phyloP scores from a whole-genome alignment of 64 coral and sea anemone species.

The Montipora foliosa region DNA sequence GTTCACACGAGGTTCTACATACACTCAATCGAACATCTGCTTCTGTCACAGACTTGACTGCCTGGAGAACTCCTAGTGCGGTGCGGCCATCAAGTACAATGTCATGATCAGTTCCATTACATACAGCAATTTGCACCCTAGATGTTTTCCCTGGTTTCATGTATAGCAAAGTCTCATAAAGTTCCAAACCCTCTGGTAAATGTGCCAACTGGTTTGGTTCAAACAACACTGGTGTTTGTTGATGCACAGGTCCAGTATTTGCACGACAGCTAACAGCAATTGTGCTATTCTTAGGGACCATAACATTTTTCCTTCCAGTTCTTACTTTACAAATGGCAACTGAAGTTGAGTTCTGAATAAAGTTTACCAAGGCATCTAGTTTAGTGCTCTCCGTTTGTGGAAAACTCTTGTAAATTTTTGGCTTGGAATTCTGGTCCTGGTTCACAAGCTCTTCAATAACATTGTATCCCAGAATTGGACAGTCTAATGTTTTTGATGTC shows the following conservation, averaged over 20 bases:
- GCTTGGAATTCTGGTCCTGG: neutral
- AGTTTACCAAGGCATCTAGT: constrained; percentile 28
- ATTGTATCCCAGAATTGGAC: constrained; percentile 58
- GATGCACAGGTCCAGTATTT: neutral
- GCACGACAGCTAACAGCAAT: no score
- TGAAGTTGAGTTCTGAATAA: neutral
- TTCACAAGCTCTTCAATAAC: constrained; percentile 58
- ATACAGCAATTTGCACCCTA: constrained; percentile 22
- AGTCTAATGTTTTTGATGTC: constrained; percentile 31
- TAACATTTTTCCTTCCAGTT: constrained; percentile 10
- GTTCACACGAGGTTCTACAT: neutral
- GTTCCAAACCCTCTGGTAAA: no score
- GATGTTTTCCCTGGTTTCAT: constrained; percentile 45
- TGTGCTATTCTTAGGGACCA: no score
- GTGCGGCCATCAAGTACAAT: neutral
- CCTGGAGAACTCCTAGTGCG: neutral
- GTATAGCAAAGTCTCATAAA: no score
- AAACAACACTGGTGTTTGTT: no score
- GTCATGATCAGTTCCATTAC: constrained; percentile 42
- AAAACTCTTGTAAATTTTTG: constrained; percentile 33
- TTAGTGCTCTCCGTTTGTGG: neutral
- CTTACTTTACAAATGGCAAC: constrained; percentile 12
- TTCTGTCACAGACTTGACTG: constrained; percentile 25
- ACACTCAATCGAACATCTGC: constrained; percentile 32
- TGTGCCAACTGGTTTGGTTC: no score